Evolutionary conservation across 2,888 invertebrate genomes (phyloP), one percentile per base, ranked within the genome.

Genomic region (Philereme vetulata): DNA sequence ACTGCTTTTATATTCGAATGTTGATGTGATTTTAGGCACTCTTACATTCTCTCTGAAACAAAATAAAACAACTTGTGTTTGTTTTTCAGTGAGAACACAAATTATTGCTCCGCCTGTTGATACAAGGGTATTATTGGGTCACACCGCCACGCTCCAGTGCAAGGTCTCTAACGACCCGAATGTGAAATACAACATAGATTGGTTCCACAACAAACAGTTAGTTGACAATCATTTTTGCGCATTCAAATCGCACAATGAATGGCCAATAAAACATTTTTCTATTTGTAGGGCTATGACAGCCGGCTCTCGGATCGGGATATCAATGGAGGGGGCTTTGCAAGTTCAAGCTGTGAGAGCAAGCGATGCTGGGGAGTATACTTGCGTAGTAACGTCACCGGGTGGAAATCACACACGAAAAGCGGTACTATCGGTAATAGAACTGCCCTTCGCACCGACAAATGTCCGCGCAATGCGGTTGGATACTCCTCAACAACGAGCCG

Each of bases 301-400:
- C 40, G 95, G 95, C 57, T 95, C 95, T 74, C 93, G 97, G 60
- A 94, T 97, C 59, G 95, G 94, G 80, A 94, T 97, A 71, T 94
- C 95, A 62, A 93, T 93, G 40, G 97, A 98, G 80, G 98, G 98
- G 5, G 97, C 97, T 32, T 89, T 98, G 69, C 96, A 96, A 84
- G 97, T 98, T 70, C 95, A 95, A 69, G 97, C 97, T 33, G 97
- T 97, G 51, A 93, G 98, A 62, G 97, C 98, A 2, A 95, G 96
- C 53, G 99, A 99, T 89, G 98, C 98, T 51, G 99, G 99, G 51
- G 95, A 95, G 66, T 99, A 99, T 90, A 96, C 96, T 46, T 99
- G 99, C 84, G 94, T 96, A 44, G 96, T 99, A 44, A 95, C 95
- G 68, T 97, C 98, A 51, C 95, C 96, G 11, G 98, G 98, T 43